Conservation (phyloP, 2,888 invertebrate species). For the Argyra leucocephala region DNA sequence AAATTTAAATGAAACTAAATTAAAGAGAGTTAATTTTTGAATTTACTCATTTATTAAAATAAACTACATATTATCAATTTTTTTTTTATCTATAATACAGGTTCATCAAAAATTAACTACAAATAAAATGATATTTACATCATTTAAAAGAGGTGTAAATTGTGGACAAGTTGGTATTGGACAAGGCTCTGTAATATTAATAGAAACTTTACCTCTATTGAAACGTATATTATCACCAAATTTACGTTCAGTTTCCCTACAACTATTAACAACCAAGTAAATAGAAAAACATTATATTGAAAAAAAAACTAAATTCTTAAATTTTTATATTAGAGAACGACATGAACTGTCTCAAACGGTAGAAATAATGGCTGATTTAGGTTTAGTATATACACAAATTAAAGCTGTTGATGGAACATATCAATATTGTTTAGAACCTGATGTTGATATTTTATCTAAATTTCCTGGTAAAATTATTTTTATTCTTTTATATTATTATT, state of each 20-base stretch:
- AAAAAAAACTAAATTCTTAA: background rate
- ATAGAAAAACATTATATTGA: constrained; percentile 13
- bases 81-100: constrained; percentile 37
- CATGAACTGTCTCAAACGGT: constrained; percentile 60
- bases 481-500: constrained; percentile 16
- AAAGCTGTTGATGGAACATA: constrained; percentile 68
- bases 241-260: constrained; percentile 57
- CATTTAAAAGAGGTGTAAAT: constrained; percentile 56
- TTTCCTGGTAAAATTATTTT: constrained; percentile 33
- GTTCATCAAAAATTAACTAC: constrained; percentile 47
- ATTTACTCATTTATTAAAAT: no score
- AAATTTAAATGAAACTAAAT: no score
- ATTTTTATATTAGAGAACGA: constrained; percentile 35
- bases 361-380: constrained; percentile 79
- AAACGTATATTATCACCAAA: constrained; percentile 62
- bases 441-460: constrained; percentile 53
- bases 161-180: constrained; percentile 37
- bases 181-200: constrained; percentile 45
- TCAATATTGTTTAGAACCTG: constrained; percentile 62
- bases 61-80: no score
- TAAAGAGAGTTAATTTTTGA: no score
- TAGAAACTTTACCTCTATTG: constrained; percentile 64
- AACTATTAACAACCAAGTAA: constrained; percentile 39
- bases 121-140: constrained; percentile 48
- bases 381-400: constrained; percentile 74